These are phyloP conservation scores for Tipula confusa DNA, from an alignment of 2,888 invertebrate species.

Conservation along the genomic window DNA sequence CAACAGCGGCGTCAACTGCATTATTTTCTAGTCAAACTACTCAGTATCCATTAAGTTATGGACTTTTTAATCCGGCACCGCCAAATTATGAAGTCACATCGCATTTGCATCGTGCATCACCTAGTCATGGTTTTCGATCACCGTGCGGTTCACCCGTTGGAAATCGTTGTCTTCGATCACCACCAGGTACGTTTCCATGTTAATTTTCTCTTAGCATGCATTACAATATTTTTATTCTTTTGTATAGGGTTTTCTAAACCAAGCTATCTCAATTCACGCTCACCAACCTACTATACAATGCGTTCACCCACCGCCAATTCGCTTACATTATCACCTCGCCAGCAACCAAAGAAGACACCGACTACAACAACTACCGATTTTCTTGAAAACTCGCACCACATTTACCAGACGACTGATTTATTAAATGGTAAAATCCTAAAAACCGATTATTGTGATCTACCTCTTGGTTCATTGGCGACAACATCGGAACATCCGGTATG, in stretches of 20 bases:
- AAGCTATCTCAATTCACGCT: conserved; percentile 31
- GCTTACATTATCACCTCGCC: not conserved
- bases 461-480: not conserved
- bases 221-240: not conserved
- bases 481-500: conserved; percentile 45
- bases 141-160: conserved; percentile 47
- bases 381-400: not conserved
- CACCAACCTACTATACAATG: conserved; percentile 32
- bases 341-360: not conserved
- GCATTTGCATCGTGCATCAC: conserved; percentile 39
- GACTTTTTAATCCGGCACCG: conserved; percentile 35
- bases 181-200: conserved; percentile 32
- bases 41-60: conserved; percentile 26
- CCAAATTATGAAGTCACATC: conserved; percentile 38
- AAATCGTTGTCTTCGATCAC: conserved; percentile 36
- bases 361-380: not conserved
- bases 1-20: conserved; percentile 33
- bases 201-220: not conserved
- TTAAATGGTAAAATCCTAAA: not conserved
- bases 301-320: conserved; percentile 13
- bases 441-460: not conserved
- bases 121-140: conserved; percentile 47
- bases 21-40: conserved; percentile 27
- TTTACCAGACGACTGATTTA: not conserved
- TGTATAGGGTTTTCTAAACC: conserved; percentile 31